Evolutionary conservation across 2,888 invertebrate genomes (phyloP), one percentile per base, ranked within the genome.

Genomic region (Himalopsyche japonica): DNA sequence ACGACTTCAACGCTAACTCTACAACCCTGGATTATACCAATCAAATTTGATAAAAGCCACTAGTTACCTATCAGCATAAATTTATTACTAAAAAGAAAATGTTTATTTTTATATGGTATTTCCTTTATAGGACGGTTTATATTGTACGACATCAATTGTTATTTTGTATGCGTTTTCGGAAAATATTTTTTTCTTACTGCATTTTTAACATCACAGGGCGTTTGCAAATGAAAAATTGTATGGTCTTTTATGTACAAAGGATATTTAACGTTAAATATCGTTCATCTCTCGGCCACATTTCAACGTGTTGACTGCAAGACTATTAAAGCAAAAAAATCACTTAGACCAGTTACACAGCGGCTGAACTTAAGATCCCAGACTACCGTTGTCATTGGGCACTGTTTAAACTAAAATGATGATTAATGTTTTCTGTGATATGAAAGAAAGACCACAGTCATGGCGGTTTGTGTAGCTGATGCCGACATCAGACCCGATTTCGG

Each of bases 401-500:
- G 85, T 84, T 86, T 82, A 82, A 81, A 85, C 79, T 82, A 78
- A 85, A 86, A 84, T 84, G 85, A 86, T 86, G 86, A 86, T 86
- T 86, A 86, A 86, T 86, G 86, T 83, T 81, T 85, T 85, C 84
- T 84, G 82, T 83, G 81, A 77, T 83, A 78, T 81, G 79, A 86
- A 85, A 43, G 43, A 77, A 80, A 85, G 82, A 80, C 82, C 84
- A 82, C 64, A 85, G 86, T 85, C 86, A 86, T 84, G 81, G 47
- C 32, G 47, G 64, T 20, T 64, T 64, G 24, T 32, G 57, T 32
- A n/a, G 49, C 18, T 80, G 47, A 70, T 79, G 79, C 57, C 76
- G 81, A 82, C 82, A 79, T 64, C 49, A 64, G 79, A 43, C 43
- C 27, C 83, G 76, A 80, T 80, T 83, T 83, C 83, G 83, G 83